Base-by-base conservation (phyloP, 1,140 invertebrate species). In the Halesus radiatus region DNA sequence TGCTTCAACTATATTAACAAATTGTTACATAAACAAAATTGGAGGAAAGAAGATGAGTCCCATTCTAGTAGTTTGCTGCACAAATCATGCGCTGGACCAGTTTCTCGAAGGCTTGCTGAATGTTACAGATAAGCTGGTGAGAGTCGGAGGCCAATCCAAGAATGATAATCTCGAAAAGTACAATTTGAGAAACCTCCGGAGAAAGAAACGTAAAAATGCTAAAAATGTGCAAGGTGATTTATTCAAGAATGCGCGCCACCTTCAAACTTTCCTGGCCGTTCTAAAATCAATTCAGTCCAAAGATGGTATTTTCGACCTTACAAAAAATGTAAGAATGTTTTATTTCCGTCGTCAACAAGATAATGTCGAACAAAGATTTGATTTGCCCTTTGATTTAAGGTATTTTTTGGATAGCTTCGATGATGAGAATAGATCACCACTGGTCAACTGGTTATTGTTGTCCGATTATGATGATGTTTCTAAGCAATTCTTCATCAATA, bases 21-120 rank as follows among this genome's bases (percentile, higher is more conserved):
- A 93, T 84, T 78, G 86, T 29, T 29, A 22, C 1, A 56, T 78
- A 45, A 45, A 37, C 32, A 8, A 37, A 37, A 37, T 13, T 45
- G 54, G 37, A 45, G 37, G 37, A 45, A 45, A 20, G 18, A 22
- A 18, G 15, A 45, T 45, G 37, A 13, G 37, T 45, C 78, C 78
- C 37, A 93, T 97, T 75, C 86, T 97, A 2, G 89, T 98, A 10
- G 92, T 97, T 22, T 96, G 95, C 84, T 96, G 93, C 82, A 97
- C 95, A 0, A 98, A 97, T 85, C 95, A 97, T 87, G 96, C 96
- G 1, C 85, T 98, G 3, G 96, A 98, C 89, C 95, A 97, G 85
- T 97, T 98, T 88, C 86, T 98, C n/a, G 92, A 96, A 86, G 94
- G 93, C 22, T 90, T 95, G 10, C 84, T 92, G 6, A 76, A 85